These are phyloP conservation scores for Dreissena rostriformis DNA, from an alignment of 1,140 invertebrate genomes.

Conservation along the genomic window DNA sequence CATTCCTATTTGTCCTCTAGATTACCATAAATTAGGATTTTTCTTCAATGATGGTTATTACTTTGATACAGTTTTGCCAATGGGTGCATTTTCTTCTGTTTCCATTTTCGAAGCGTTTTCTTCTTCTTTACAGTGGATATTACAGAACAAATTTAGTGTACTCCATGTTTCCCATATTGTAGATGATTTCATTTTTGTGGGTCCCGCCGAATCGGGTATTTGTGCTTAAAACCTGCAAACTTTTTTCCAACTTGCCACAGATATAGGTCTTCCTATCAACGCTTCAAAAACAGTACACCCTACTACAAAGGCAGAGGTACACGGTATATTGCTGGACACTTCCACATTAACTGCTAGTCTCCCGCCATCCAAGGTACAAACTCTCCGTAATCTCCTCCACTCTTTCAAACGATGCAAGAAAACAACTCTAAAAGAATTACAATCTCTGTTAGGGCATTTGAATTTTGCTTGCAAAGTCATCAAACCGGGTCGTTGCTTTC, in stretches of 20 bases:
- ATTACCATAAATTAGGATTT: slow-evolving; percentile 47
- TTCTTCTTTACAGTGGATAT: slow-evolving; percentile 34
- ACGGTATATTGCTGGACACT: slow-evolving; percentile 16
- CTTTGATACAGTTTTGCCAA: slow-evolving; percentile 42
- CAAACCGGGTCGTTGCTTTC: slow-evolving; percentile 4
- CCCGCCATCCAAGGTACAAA: not conserved
- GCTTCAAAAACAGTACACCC: slow-evolving; percentile 24
- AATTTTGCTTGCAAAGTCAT: slow-evolving; percentile 40
- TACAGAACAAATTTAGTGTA: slow-evolving; percentile 6
- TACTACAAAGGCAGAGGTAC: not conserved
- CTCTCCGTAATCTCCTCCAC: not conserved
- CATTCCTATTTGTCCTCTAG: slow-evolving; percentile 29
- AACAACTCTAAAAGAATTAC: slow-evolving; percentile 11
- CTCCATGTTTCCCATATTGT: slow-evolving; percentile 34
- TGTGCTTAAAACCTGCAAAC: slow-evolving; percentile 1
- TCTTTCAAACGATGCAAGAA: not conserved
- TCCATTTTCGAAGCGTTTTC: slow-evolving; percentile 38
- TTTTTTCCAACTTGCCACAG: not conserved
- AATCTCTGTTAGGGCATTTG: slow-evolving; percentile 19
- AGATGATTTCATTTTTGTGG: slow-evolving; percentile 56
- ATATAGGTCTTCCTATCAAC: slow-evolving; percentile 32
- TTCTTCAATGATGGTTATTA: slow-evolving; percentile 8
- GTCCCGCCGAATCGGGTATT: not conserved
- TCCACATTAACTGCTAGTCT: not conserved
- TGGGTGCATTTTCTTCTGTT: slow-evolving; percentile 28